A percentile compares a stretch with the other conserved stretches of the same genome.
Evolutionary conservation across 23 tunicate species (phyloP).

Genomic region (Aplidium turbinatum): DNA sequence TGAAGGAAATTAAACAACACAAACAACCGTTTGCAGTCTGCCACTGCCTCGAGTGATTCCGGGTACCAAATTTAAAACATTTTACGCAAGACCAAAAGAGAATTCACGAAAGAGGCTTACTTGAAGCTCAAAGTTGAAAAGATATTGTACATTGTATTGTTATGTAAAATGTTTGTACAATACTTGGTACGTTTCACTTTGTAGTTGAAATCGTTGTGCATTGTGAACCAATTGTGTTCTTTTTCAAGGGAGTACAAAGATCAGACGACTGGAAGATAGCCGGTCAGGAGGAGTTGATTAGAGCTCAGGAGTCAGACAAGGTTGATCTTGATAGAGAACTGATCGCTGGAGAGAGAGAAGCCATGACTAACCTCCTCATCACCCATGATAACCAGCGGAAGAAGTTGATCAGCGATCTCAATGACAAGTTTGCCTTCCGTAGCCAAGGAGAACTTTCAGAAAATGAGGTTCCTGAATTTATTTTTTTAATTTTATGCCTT

Average conservation of each 20-base stretch:
- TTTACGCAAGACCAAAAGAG: no score
- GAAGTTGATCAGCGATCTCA: conserved; percentile 42
- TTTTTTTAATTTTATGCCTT: neutral
- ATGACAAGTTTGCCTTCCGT: conserved; percentile 66
- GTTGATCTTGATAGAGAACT: conserved; percentile 56
- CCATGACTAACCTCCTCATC: conserved; percentile 50
- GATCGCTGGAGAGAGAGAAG: conserved; percentile 65
- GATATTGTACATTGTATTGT: no score
- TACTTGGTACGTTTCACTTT: no score
- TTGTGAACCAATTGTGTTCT: no score
- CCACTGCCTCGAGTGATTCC: no score
- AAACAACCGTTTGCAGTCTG: no score
- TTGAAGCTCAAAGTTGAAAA: no score
- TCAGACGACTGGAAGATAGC: conserved; percentile 71
- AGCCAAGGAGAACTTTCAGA: conserved; percentile 76
- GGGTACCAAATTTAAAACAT: no score
- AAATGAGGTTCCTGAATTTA: conserved; percentile 67
- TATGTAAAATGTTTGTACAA: no score
- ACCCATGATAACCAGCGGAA: conserved; percentile 59
- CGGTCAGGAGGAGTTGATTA: conserved; percentile 65
- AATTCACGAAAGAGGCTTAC: no score
- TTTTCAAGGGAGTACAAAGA: conserved; percentile 23
- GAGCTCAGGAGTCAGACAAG: conserved; percentile 57
- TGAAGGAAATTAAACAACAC: no score
- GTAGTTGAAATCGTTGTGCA: no score